Percentiles rank a stretch among this genome's conserved stretches.
Evolutionary conservation across 2,888 invertebrate genomes (phyloP).

Genomic region (Digitonthophagus gazella): DNA sequence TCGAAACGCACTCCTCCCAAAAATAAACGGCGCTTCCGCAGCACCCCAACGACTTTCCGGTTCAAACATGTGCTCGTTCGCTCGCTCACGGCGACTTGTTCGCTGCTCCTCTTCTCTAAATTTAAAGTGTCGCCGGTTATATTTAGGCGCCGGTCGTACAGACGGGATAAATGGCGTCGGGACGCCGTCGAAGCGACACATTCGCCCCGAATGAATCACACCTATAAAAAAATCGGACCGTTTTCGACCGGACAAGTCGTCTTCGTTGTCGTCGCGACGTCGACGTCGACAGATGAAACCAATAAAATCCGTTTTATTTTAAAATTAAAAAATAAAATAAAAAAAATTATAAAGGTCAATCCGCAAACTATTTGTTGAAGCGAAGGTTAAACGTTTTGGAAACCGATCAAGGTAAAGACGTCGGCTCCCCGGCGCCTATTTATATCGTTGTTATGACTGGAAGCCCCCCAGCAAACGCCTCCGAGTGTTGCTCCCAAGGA

Average conservation of each 20-base stretch:
- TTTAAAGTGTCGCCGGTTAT: not conserved
- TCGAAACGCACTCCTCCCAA: too few relatives aligned
- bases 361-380: too few relatives aligned
- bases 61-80: not conserved
- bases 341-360: too few relatives aligned
- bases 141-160: not conserved
- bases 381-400: not conserved
- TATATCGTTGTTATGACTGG: constrained; percentile 47
- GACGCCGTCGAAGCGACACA: not conserved
- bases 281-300: too few relatives aligned
- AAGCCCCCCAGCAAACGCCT: constrained; percentile 40
- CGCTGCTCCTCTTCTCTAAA: not conserved
- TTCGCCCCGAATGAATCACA: not conserved
- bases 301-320: too few relatives aligned
- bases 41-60: not conserved
- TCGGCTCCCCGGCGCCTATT: constrained; percentile 33
- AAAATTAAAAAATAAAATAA: too few relatives aligned
- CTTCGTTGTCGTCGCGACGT: not conserved
- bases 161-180: not conserved
- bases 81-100: not conserved
- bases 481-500: too few relatives aligned
- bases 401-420: not conserved
- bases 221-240: not conserved
- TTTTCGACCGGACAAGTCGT: too few relatives aligned
- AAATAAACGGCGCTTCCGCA: not conserved